Conservation (phyloP, 2,113 vertebrate genomes). For the human (Homo sapiens) region DNA sequence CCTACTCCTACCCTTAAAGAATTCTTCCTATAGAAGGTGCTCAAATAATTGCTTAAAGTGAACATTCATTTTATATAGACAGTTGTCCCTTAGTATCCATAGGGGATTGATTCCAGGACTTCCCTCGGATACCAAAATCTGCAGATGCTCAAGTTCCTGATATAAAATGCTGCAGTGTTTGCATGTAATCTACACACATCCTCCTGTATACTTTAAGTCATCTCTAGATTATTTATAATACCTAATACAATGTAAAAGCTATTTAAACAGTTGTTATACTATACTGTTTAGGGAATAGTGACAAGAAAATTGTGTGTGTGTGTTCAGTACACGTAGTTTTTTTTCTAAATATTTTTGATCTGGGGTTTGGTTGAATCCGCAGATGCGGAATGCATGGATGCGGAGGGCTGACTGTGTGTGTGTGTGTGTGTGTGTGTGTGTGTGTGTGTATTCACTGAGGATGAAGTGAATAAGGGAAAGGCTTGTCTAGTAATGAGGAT, state of each 20-base stretch:
- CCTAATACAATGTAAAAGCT: neutral
- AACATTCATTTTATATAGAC: neutral
- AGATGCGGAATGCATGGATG: neutral
- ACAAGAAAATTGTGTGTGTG: neutral
- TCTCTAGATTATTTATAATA: neutral
- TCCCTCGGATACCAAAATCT: neutral
- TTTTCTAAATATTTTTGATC: neutral
- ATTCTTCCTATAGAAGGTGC: neutral
- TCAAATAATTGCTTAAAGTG: slow-evolving; percentile 19
- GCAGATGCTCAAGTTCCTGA: neutral
- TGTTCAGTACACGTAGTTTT: neutral
- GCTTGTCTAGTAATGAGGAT: neutral
- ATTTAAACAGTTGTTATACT: neutral
- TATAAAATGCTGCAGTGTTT: neutral
- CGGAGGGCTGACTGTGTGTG: neutral
- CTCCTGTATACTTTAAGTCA: neutral
- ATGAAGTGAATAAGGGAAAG: neutral
- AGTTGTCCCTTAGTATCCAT: neutral
- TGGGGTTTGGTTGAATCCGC: neutral
- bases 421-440: neutral
- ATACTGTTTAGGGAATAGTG: neutral
- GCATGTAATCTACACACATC: neutral
- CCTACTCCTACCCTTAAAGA: neutral
- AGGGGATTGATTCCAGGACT: neutral
- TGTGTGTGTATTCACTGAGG: neutral